Evolutionary conservation across 2,888 invertebrate genomes (phyloP).

Genomic region (Drosophila falleni): DNA sequence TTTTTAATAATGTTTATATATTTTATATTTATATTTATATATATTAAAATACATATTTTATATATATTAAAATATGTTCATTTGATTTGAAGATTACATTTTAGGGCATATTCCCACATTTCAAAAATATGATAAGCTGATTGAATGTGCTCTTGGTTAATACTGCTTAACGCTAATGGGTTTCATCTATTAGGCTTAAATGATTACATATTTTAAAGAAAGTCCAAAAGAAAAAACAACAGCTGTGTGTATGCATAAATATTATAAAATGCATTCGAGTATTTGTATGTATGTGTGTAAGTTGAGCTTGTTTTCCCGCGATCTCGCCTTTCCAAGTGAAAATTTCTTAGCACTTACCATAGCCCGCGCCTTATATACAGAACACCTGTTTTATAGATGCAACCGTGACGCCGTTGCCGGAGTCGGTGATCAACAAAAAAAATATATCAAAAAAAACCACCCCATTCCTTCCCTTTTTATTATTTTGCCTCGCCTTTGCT

Average conservation of each 20-base stretch:
- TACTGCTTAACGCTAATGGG: not conserved
- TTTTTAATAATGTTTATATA: no score
- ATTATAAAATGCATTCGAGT: not conserved
- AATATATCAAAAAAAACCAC: constrained; percentile 63
- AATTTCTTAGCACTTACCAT: constrained; percentile 36
- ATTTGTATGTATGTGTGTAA: not conserved
- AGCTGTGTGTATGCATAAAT: not conserved
- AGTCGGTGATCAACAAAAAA: constrained; percentile 30
- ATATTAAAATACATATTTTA: no score
- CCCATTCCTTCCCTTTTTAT: constrained; percentile 39
- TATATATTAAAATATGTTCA: no score
- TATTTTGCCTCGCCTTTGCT: constrained; percentile 25
- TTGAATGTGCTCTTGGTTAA: not conserved
- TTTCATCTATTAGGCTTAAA: not conserved
- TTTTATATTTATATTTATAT: no score
- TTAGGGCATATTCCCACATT: not conserved
- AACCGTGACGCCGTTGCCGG: constrained; percentile 48
- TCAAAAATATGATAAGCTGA: not conserved
- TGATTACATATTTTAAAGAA: not conserved
- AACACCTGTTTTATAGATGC: constrained; percentile 68
- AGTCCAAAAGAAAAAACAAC: not conserved
- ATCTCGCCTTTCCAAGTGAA: constrained; percentile 49
- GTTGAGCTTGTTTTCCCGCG: constrained; percentile 39
- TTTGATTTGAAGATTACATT: no score
- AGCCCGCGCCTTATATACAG: constrained; percentile 54